These are phyloP conservation scores for Babylonia areolata DNA, from an alignment of 1,140 invertebrate genomes.

Conservation along the genomic window DNA sequence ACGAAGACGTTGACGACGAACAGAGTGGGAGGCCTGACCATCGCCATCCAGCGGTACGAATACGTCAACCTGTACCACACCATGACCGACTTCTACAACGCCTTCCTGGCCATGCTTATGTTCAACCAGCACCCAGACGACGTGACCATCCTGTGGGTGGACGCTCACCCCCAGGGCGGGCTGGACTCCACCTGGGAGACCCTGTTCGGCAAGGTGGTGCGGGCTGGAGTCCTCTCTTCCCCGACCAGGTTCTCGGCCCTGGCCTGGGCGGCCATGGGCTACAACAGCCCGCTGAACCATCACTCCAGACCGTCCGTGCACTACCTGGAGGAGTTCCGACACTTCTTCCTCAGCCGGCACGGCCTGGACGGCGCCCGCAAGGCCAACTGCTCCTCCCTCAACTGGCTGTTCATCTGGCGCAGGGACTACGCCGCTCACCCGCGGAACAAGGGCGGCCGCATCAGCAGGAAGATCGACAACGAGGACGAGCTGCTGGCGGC, in stretches of 20 bases:
- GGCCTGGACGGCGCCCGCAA: constrained; percentile 20
- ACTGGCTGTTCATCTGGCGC: constrained; percentile 69
- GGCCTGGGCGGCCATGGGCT: constrained; percentile 68
- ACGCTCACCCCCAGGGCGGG: constrained; percentile 65
- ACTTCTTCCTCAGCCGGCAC: constrained; percentile 65
- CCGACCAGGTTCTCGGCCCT: constrained; percentile 51
- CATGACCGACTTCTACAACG: constrained; percentile 73
- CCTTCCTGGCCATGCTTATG: constrained; percentile 68
- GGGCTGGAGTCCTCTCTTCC: constrained; percentile 42
- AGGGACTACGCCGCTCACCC: constrained; percentile 69
- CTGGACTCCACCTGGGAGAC: constrained; percentile 66
- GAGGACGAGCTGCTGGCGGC: constrained; percentile 58
- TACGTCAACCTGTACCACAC: constrained; percentile 74
- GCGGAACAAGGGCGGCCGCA: constrained; percentile 61
- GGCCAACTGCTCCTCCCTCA: constrained; percentile 58
- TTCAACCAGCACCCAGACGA: constrained; percentile 57
- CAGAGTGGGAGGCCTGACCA: constrained; percentile 47
- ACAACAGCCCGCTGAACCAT: constrained; percentile 67
- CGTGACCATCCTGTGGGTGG: constrained; percentile 63
- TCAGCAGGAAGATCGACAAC: constrained; percentile 67
- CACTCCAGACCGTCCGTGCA: constrained; percentile 52
- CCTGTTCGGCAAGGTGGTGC: constrained; percentile 57
- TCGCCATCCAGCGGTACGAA: constrained; percentile 68
- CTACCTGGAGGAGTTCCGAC: constrained; percentile 67
- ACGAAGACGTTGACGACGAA: background rate